Base-by-base conservation (phyloP, 1,140 invertebrate genomes). In the Drosophila watanabei region DNA sequence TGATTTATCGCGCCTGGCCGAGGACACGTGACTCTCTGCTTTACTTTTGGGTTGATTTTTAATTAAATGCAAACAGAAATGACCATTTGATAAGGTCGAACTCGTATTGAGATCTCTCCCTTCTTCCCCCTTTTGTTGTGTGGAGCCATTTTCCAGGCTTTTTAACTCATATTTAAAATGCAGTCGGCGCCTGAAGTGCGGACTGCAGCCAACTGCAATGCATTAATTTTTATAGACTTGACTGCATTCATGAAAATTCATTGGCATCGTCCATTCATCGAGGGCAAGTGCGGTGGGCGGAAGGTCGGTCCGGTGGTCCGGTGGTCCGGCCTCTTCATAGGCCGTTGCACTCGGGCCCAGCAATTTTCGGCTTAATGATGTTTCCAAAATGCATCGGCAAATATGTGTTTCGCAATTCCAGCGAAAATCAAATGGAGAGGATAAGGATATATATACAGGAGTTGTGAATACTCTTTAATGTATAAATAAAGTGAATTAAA, bases 21-120 rank as follows among this genome's bases (percentile, higher is more conserved):
- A 86, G 89, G 90, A 90, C 90, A 92, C 90, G 90, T 92, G 90
- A 39, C 68, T 87, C 75, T 18, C 11, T 4, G 45, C 68, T 72
- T 75, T 78, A 62, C 75, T 85, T 85, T 89, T 89, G 82, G 80
- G 72, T 79, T 77, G 77, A 80, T 92, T 92, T 92, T 92, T 92
- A 92, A 92, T 92, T 92, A 92, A 92, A 92, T 92, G 90, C 90
- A 92, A 92, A 92, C 87, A 92, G 64, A 92, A 92, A 87, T 92
- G 90, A 92, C 90, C 90, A 89, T 83, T 92, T 89, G 86, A 90
- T 86, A 82, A 88, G 85, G 75, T 72, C 60, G 58, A 51, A 62
- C 45, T 51, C 49, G 49, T 28, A 45, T 41, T 37, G 37, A 30
- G 33, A 13, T 6, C 33, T 37, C 20, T 24, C 14, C 51, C 35